Evolutionary conservation across 2,888 invertebrate species (phyloP), one percentile per base, ranked within the genome.

Genomic region (Cantharis rustica): DNA sequence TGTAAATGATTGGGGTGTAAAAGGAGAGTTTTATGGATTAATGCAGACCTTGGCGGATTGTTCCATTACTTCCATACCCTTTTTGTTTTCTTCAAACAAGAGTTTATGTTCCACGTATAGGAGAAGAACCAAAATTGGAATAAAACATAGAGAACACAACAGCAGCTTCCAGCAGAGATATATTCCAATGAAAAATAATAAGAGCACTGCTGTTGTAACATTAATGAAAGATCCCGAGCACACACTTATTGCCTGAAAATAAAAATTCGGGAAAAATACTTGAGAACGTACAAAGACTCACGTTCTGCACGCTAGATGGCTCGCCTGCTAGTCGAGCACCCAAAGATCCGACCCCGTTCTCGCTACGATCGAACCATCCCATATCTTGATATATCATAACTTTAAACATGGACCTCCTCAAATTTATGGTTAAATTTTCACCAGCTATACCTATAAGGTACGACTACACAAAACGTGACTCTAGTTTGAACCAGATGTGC

Each of bases 271-370:
- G n/a, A n/a, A n/a, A n/a, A n/a, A n/a, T n/a, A n/a, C n/a, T 23
- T 11, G n/a, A 3, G 3, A 27, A 11, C 3, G 11, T 9, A 3
- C 3, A 0, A 87, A 96, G 95, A 0, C n/a, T 95, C 3, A 95
- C 95, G 95, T 95, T 95, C 89, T 95, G 95, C 0, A 95, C 93
- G 72, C 92, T 91, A 0, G 95, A 92, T 0, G 95, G 94, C 88
- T 95, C 95, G 0, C 93, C 93, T 0, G 95, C 93, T 5, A 96
- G 89, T 75, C 92, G 90, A 1, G 95, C 92, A 83, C 94, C 94
- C 0, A 95, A 88, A 1, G 94, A 93, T 1, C 95, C 95, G 0
- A 93, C 93, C 1, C 93, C 92, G 84, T 95, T 94, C 63, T 90
- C 88, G 79, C 92, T 91, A 79, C 93, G 90, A 83, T 95, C 95